phyloP scores from a whole-genome alignment of 2,888 invertebrate species.

The Drosophila pegasa region DNA sequence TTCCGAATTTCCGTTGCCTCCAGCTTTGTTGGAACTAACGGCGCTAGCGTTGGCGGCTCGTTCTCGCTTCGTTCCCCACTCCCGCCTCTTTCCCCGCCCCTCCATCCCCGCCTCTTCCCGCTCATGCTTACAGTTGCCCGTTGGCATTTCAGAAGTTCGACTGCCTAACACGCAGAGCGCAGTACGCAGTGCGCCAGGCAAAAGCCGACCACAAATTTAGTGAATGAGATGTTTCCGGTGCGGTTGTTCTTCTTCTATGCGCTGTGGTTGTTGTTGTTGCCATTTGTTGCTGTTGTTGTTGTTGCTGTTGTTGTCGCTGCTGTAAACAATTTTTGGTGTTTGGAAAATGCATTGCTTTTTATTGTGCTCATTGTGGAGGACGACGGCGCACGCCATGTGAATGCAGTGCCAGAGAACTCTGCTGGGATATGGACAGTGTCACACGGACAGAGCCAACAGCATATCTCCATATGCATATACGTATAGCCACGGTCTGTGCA shows the following conservation, averaged over 20 bases:
- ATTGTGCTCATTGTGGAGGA: constrained; percentile 74
- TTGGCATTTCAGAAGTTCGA: constrained; percentile 78
- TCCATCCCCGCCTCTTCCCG: constrained; percentile 6
- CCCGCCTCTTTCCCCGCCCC: constrained; percentile 11
- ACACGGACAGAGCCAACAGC: constrained; percentile 42
- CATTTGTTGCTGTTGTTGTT: constrained; percentile 26
- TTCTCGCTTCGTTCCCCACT: constrained; percentile 13
- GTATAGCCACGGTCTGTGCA: constrained; percentile 23
- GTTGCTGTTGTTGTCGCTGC: constrained; percentile 43
- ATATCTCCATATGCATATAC: neutral
- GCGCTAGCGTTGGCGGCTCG: constrained; percentile 52
- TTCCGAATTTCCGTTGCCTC: constrained; percentile 79
- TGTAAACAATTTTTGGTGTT: constrained; percentile 79
- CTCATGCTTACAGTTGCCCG: constrained; percentile 43
- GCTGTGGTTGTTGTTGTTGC: constrained; percentile 25
- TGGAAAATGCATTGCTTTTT: constrained; percentile 81
- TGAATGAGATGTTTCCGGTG: constrained; percentile 82
- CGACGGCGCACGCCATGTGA: constrained; percentile 62
- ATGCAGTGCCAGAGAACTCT: constrained; percentile 23
- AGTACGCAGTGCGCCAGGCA: constrained; percentile 56
- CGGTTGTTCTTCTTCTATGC: constrained; percentile 69
- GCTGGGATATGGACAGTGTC: constrained; percentile 22
- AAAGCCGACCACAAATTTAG: constrained; percentile 80
- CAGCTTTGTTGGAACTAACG: constrained; percentile 76
- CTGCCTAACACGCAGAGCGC: constrained; percentile 67